Base-by-base conservation (phyloP, 2,888 invertebrate genomes). In the Schizotus pectinicornis region DNA sequence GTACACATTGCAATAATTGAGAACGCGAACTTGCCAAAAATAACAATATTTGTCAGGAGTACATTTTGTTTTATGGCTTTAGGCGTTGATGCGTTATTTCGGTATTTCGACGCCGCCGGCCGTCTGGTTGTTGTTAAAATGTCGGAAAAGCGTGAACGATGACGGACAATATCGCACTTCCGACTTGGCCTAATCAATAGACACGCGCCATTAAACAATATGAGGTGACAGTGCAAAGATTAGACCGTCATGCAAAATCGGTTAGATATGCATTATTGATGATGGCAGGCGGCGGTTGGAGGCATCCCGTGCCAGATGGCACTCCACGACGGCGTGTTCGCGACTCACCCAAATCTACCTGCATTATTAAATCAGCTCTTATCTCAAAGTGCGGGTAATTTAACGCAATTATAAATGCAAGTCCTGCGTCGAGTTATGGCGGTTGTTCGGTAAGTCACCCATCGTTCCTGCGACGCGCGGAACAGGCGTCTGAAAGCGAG, bases 341-440 rank as follows among this genome's bases (percentile, higher is more conserved):
- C 36, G 46, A 47, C 33, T 30, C 32, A 38, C 39, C 55, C 31
- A 39, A 7, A 37, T 57, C 51, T 55, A 66, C 67, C 68, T 70
- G 65, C 64, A 62, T 71, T 70, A 71, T 71, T 72, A 69, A 72
- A 71, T 71, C 67, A 68, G 56, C 60, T 68, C 67, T 70, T 73
- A 72, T 73, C 74, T 66, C 62, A 65, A 62, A 70, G 70, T 67
- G 70, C 68, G 66, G 65, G 63, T 70, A 74, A 74, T 72, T 74
- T 71, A 72, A 72, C 71, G 69, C 69, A 72, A 74, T 74, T 74
- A 74, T 72, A 72, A 67, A 72, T 73, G 72, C 73, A 74, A 72
- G 67, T 71, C 69, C 66, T 60, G 47, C 30, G 30, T 30, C 31
- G 43, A n/a, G 43, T 8, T 8, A 13, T 8, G 14, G 14, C 43